phyloP scores from a whole-genome alignment of 2,113 vertebrate species.

The Ellobius talpinus region DNA sequence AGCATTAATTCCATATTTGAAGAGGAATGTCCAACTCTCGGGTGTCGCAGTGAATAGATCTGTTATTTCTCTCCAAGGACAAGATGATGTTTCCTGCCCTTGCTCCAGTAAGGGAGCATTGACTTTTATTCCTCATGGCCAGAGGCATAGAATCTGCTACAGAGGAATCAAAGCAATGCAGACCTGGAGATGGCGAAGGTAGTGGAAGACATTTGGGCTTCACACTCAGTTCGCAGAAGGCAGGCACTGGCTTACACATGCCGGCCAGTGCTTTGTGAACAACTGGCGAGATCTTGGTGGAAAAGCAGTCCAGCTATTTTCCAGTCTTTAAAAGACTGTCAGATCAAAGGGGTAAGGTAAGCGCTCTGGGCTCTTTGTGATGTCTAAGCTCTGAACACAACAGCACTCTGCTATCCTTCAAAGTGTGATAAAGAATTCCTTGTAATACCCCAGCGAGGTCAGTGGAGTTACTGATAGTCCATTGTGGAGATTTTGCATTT shows the following conservation, averaged over 20 bases:
- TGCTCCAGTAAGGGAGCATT: background rate
- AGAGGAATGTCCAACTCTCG: background rate
- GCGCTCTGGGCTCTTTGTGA: slow-evolving; percentile 32
- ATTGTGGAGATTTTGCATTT: slow-evolving; percentile 39
- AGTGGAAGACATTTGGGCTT: background rate
- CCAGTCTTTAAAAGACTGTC: slow-evolving; percentile 53
- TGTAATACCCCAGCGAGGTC: slow-evolving; percentile 23
- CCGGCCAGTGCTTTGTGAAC: background rate
- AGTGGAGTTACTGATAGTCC: background rate
- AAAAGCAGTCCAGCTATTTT: slow-evolving; percentile 22
- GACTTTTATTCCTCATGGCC: background rate
- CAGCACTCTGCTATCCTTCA: slow-evolving; percentile 20
- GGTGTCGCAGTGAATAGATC: background rate
- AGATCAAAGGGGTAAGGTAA: slow-evolving; percentile 55
- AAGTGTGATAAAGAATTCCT: slow-evolving; percentile 51
- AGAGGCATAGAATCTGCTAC: slow-evolving; percentile 15
- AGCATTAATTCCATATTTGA: slow-evolving; percentile 36
- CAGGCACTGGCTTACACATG: background rate
- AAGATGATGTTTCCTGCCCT: background rate
- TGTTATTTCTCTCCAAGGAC: slow-evolving; percentile 16
- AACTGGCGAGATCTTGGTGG: background rate
- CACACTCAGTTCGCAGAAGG: background rate
- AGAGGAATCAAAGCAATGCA: background rate
- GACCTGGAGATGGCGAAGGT: background rate
- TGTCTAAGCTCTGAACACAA: slow-evolving; percentile 40